phyloP scores from a whole-genome alignment of 2,113 vertebrate genomes.

The Anas platyrhynchos region DNA sequence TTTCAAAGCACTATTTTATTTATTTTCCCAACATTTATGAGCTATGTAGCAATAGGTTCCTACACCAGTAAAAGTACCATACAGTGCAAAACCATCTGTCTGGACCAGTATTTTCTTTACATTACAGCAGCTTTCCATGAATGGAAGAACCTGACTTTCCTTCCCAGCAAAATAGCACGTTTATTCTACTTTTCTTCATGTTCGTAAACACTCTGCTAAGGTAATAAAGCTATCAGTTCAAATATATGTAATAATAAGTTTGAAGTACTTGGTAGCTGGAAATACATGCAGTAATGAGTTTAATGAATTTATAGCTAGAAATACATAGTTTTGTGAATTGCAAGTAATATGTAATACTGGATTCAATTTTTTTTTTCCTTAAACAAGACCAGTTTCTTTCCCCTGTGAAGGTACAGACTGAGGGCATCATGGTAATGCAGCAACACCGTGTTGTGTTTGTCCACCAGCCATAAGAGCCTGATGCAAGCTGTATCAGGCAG shows the following conservation, averaged over 20 bases:
- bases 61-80: background rate
- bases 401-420: background rate
- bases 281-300: background rate
- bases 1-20: conserved; percentile 8
- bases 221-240: background rate
- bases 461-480: background rate
- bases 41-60: background rate
- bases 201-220: background rate
- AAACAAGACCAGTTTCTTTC: background rate
- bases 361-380: background rate
- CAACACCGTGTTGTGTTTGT: background rate
- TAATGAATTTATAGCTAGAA: background rate
- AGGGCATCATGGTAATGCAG: background rate
- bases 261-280: background rate
- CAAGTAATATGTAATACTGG: background rate
- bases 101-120: background rate
- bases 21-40: background rate
- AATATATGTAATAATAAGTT: background rate
- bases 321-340: background rate
- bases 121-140: background rate
- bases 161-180: background rate
- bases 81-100: background rate
- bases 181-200: background rate
- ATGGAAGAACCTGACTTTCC: background rate
- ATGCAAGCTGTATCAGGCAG: background rate